phyloP scores from a whole-genome alignment of 2,797 vertebrate species.

The Spinus pinus region DNA sequence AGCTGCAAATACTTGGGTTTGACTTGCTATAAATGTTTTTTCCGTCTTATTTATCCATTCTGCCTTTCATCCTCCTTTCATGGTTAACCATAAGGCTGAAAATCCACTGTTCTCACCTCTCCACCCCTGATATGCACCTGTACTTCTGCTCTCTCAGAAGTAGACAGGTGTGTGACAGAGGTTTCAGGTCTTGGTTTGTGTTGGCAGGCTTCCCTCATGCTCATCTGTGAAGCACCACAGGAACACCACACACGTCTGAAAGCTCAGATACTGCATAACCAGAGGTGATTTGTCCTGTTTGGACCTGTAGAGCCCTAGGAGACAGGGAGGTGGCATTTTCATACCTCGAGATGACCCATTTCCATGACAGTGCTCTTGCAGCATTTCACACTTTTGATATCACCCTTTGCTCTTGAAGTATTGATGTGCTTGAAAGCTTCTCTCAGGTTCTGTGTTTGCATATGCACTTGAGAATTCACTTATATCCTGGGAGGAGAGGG shows the following conservation, averaged over 20 bases:
- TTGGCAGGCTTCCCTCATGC: rapidly evolving
- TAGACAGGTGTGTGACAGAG: neutral
- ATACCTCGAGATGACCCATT: neutral
- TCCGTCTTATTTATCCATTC: neutral
- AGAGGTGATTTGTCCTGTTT: neutral
- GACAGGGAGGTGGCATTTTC: neutral
- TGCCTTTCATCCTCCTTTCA: neutral
- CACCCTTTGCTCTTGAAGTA: neutral
- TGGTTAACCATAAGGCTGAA: neutral
- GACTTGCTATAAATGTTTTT: neutral
- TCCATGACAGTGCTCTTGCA: neutral
- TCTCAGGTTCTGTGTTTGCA: neutral
- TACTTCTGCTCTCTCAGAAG: neutral
- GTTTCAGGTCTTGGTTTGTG: neutral
- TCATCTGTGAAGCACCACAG: neutral
- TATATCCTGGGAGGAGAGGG: neutral
- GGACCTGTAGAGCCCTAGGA: neutral
- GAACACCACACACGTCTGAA: neutral
- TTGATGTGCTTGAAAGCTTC: neutral
- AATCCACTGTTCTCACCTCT: neutral
- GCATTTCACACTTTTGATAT: neutral
- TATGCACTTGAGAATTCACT: neutral
- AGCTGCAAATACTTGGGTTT: neutral
- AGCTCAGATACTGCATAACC: neutral
- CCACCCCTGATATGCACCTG: neutral